Base-by-base conservation (phyloP, 1,140 invertebrate genomes). In the Polypedilum pembai region DNA sequence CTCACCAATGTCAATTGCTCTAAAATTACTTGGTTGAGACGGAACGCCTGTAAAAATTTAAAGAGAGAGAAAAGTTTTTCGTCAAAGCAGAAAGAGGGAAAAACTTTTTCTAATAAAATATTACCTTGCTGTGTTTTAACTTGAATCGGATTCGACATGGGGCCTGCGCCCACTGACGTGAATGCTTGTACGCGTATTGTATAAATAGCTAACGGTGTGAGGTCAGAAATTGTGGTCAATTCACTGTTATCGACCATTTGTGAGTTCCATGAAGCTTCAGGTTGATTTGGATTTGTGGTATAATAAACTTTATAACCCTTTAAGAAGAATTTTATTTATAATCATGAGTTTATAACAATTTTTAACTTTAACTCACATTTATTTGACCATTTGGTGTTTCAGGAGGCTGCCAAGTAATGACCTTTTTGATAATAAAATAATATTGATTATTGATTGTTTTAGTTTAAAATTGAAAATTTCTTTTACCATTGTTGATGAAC, bases 271-370 rank as follows among this genome's bases (percentile, higher is more conserved):
- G 91, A 91, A 40, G 92, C 89, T 83, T 96, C 90, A 4, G 91
- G 89, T 72, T 93, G 88, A 77, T 91, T 89, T 20, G 94, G 89
- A 79, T 95, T 92, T 77, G 90, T 92, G 8, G 95, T 98, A 84
- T 96, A 99, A 82, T 94, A 98, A 74, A 99, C 93, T 85, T 97
- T 98, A 86, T 99, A 99, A 76, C 94, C 95, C 95, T 98, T 83
- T 7, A 82, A 83, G 80, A 77, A 18, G n/a, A 69, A 76, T 56
- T 56, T 17, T 20, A 8, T 41, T 15, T 18, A 41, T 33, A 7
- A 73, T 20, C 40, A 17, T 15, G 7, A 56, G 2, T 56, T 24
- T 33, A 40, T n/a, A 73, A 73, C 73, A 73, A 73, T 73, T 73
- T 41, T 65, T 17, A 40, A 63, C 66, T 40, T 17, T 21, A 79